These are phyloP conservation scores for Deladenus siricidicola DNA, from an alignment of 2,888 invertebrate genomes.

Conservation along the genomic window DNA sequence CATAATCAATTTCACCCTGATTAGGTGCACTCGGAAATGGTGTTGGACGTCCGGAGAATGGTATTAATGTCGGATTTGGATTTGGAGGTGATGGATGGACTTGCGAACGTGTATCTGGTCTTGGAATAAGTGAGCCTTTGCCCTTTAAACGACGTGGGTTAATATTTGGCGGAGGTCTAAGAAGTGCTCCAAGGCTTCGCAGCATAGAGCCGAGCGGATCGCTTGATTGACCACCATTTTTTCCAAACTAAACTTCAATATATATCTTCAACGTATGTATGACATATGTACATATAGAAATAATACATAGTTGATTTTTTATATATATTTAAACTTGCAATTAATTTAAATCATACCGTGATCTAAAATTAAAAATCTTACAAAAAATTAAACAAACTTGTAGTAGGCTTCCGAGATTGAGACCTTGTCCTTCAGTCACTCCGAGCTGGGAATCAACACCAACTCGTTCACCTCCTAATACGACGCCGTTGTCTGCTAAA, in stretches of 20 bases:
- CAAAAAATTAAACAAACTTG: too few species aligned
- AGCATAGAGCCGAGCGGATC: neutral
- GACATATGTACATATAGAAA: too few species aligned
- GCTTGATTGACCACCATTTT: neutral
- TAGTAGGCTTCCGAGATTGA: constrained; percentile 21
- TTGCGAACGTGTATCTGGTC: too few species aligned
- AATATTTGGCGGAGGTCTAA: neutral
- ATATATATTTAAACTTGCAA: too few species aligned
- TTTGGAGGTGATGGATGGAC: neutral
- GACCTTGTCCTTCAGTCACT: constrained; percentile 14
- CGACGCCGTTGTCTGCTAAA: constrained; percentile 36
- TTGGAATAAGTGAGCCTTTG: too few species aligned
- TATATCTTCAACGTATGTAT: too few species aligned
- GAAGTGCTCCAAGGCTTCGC: neutral
- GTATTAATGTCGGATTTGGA: neutral
- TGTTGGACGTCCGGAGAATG: too few species aligned
- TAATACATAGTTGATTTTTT: too few species aligned
- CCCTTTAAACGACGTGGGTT: neutral
- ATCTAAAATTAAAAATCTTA: too few species aligned
- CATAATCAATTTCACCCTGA: neutral
- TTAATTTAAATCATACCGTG: too few species aligned
- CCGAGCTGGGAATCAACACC: constrained; percentile 30
- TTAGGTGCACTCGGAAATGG: neutral
- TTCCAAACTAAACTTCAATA: neutral
- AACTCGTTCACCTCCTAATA: constrained; percentile 36